Base-by-base conservation (phyloP, 2,888 invertebrate species). In the Mystacides longicornis region DNA sequence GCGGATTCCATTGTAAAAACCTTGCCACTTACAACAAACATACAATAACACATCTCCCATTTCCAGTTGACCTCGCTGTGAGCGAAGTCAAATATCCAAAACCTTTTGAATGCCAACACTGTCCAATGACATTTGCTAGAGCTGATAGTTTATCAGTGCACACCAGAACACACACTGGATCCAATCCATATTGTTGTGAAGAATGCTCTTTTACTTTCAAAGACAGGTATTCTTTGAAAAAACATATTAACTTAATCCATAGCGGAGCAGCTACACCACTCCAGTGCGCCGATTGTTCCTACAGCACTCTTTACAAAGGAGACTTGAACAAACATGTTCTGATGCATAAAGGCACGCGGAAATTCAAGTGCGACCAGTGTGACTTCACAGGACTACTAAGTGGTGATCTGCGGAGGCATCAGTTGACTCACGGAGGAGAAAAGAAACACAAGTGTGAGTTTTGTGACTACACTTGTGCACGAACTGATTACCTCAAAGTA, bases 401-500 rank as follows among this genome's bases (percentile, higher is more conserved):
- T 2, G 46, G 47, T 19, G 52, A 52, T 31, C 14, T 52, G 9
- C 43, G 45, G 3, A 43, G 52, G 3, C 52, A 52, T 22, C 43
- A 52, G 20, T 20, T 47, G 11, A 46, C 52, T 4, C 52, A 52
- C 21, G 27, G 27, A 1, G 22, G 23, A 9, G 31, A 52, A 21
- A 46, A 27, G 20, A 43, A 43, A 1, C 31, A 46, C 31, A 46
- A 46, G 16, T 52, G 52, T 23, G 31, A 52, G 7, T 19, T 27
- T 31, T 52, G 52, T 22, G 52, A 20, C 4, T 52, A 46, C 23
- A 21, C 46, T 22, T 52, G 52, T 20, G 20, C 47, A 3, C 52
- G 47, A 16, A 23, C 52, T 3, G 52, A 52, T 23, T 52, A 52
- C 42, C 47, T 52, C 1, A 52, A 52, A 47, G 31, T 52, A 3